phyloP scores from a whole-genome alignment of 2,113 vertebrate species.

The Equus przewalskii region DNA sequence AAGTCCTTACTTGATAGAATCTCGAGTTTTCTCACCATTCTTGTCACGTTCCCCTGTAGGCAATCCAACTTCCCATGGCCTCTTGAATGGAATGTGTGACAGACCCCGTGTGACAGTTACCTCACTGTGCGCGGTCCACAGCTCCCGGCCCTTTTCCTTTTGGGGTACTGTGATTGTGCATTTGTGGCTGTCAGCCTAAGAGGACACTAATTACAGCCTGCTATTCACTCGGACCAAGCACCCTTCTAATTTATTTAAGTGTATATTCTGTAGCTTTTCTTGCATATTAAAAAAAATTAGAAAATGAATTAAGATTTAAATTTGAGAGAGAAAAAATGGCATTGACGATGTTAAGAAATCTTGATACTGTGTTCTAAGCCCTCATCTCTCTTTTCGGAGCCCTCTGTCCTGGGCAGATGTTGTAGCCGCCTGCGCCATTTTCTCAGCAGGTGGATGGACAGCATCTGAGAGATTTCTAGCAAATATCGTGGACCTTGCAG shows the following conservation, averaged over 20 bases:
- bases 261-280: not conserved
- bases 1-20: not conserved
- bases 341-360: not conserved
- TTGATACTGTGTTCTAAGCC: not conserved
- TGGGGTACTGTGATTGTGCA: not conserved
- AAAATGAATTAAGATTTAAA: not conserved
- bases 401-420: not conserved
- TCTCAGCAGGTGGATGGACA: not conserved
- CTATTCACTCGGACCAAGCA: not conserved
- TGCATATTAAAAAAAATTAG: not conserved
- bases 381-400: not conserved
- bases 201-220: not conserved
- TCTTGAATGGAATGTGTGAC: rapidly evolving
- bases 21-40: not conserved
- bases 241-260: not conserved
- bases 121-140: not conserved
- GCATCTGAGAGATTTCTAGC: not conserved
- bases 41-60: not conserved
- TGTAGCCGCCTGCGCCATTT: not conserved
- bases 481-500: not conserved
- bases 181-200: not conserved
- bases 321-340: not conserved
- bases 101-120: rapidly evolving
- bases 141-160: not conserved
- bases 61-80: not conserved